Evolutionary conservation across 2,888 invertebrate species (phyloP).

Genomic region (Scaptomyza parva): DNA sequence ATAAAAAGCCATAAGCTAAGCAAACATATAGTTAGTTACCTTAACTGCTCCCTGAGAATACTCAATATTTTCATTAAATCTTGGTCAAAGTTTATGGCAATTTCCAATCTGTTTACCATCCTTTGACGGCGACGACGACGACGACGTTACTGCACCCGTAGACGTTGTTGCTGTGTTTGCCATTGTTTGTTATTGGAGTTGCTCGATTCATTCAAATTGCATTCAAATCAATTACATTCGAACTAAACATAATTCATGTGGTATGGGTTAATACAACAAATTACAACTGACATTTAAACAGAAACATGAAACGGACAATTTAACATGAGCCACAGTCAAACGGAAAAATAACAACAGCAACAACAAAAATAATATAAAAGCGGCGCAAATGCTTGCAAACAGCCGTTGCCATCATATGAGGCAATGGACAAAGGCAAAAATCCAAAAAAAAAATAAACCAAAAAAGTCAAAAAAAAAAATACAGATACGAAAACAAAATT

Average conservation of each 20-base stretch:
- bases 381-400: conserved; percentile 55
- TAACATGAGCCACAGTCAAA: conserved; percentile 67
- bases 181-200: conserved; percentile 38
- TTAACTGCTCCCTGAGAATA: conserved; percentile 40
- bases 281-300: conserved; percentile 79
- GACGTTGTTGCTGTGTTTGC: conserved; percentile 38
- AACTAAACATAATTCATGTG: conserved; percentile 79
- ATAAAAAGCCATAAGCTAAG: conserved; percentile 1
- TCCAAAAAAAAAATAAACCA: conserved; percentile 44
- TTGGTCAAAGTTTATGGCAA: conserved; percentile 67
- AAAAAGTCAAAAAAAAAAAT: conserved; percentile 44
- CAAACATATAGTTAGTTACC: neutral
- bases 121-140: conserved; percentile 15
- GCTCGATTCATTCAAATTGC: conserved; percentile 73
- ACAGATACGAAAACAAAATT: conserved; percentile 64
- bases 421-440: conserved; percentile 52
- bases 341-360: conserved; percentile 35
- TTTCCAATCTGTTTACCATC: conserved; percentile 54
- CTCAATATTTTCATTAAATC: conserved; percentile 65
- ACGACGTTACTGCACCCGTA: conserved; percentile 65
- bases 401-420: conserved; percentile 58
- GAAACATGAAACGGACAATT: conserved; percentile 79
- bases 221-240: conserved; percentile 80
- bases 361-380: conserved; percentile 37
- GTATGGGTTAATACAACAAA: conserved; percentile 79